These are phyloP conservation scores for Notechis scutatus DNA, from an alignment of 2,113 vertebrate species.

Conservation along the genomic window DNA sequence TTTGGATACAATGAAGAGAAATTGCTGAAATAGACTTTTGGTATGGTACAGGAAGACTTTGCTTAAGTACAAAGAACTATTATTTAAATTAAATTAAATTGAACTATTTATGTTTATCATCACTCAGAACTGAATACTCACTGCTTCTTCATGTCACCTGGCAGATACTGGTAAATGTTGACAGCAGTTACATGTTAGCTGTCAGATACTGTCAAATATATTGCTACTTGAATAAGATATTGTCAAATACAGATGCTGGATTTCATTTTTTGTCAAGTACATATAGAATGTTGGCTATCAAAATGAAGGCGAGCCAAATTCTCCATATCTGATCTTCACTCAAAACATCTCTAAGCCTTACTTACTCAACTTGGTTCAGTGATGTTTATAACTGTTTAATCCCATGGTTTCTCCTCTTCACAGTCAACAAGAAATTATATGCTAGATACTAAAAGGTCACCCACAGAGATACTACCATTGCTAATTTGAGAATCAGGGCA, in stretches of 20 bases:
- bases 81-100: not conserved
- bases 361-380: not conserved
- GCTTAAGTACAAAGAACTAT: not conserved
- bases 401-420: not conserved
- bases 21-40: not conserved
- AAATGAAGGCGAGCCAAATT: not conserved
- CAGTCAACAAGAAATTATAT: not conserved
- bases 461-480: not conserved
- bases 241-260: not conserved
- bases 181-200: not conserved
- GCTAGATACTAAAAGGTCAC: not conserved
- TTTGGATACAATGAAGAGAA: not conserved
- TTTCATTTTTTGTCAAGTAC: not conserved
- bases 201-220: not conserved
- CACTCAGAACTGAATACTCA: not conserved
- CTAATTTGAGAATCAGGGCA: not conserved
- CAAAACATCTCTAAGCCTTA: not conserved
- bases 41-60: not conserved
- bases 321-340: not conserved
- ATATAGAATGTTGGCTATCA: not conserved
- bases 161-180: not conserved
- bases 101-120: not conserved
- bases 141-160: not conserved
- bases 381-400: not conserved
- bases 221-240: not conserved